A percentile compares a stretch with the other conserved stretches of the same genome.
Conservation (phyloP, 2,888 invertebrate genomes). For the Galerucella calmariensis region DNA sequence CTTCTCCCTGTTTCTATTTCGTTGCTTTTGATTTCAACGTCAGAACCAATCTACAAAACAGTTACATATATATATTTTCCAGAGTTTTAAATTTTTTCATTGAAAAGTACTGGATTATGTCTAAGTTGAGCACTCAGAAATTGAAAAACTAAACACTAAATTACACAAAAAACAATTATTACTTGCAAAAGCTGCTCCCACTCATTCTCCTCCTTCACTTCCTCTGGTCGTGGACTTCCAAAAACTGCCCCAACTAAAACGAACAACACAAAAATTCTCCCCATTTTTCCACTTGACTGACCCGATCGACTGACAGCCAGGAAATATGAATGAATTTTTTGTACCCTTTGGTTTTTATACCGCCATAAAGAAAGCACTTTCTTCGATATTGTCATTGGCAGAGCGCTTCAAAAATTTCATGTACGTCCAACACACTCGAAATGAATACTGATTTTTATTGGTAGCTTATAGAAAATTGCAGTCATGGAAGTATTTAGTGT, state of each 20-base stretch:
- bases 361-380: constrained; percentile 40
- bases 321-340: constrained; percentile 34
- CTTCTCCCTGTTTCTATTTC: constrained; percentile 39
- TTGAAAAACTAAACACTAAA: background rate
- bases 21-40: constrained; percentile 43
- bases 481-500: constrained; percentile 35
- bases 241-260: constrained; percentile 23
- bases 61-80: background rate
- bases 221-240: constrained; percentile 26
- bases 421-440: constrained; percentile 18
- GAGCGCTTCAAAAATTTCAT: constrained; percentile 17
- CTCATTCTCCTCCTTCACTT: constrained; percentile 15
- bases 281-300: constrained; percentile 21
- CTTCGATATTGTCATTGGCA: constrained; percentile 16
- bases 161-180: constrained; percentile 11
- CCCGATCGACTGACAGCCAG: constrained; percentile 2
- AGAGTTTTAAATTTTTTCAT: background rate
- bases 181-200: constrained; percentile 36
- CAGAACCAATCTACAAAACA: constrained; percentile 44
- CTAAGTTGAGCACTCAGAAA: background rate
- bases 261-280: constrained; percentile 15
- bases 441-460: constrained; percentile 32
- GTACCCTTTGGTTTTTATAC: constrained; percentile 37
- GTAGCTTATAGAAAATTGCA: constrained; percentile 31
- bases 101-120: background rate